Percentiles rank a stretch among this genome's conserved stretches.
Evolutionary conservation across 2,113 vertebrate genomes (phyloP).

Genomic region (Zeus faber): DNA sequence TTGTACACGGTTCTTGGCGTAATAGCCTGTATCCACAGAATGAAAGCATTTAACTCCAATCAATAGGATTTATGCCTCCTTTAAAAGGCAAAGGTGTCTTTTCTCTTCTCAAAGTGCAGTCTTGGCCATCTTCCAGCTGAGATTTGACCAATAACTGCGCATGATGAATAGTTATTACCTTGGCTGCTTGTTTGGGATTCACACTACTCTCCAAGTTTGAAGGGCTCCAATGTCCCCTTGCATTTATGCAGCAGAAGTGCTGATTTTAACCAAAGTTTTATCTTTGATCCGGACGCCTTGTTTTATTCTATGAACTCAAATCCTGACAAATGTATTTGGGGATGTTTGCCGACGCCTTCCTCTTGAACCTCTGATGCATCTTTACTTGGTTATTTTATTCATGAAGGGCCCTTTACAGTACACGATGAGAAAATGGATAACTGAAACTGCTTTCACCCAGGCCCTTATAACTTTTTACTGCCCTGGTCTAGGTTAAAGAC

Average conservation of each 20-base stretch:
- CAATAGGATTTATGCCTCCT: constrained; percentile 69
- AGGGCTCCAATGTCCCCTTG: constrained; percentile 29
- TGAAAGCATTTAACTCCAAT: constrained; percentile 72
- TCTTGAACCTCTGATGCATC: constrained; percentile 8
- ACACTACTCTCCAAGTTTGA: constrained; percentile 46
- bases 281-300: constrained; percentile 39
- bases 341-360: background rate
- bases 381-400: constrained; percentile 12
- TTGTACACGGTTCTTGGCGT: constrained; percentile 60
- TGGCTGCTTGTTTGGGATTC: constrained; percentile 54
- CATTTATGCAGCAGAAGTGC: constrained; percentile 40
- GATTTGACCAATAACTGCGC: constrained; percentile 49
- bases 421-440: too few relatives aligned
- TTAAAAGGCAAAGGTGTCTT: constrained; percentile 73
- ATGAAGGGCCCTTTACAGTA: too few relatives aligned
- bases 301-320: constrained; percentile 35
- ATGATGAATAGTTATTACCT: constrained; percentile 71
- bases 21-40: constrained; percentile 64
- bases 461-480: too few relatives aligned
- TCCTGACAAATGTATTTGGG: background rate
- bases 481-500: too few relatives aligned
- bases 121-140: constrained; percentile 67
- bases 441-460: too few relatives aligned
- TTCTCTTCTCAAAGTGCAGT: constrained; percentile 69
- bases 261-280: constrained; percentile 44